Evolutionary conservation across 2,113 vertebrate species (phyloP), one percentile per base, ranked within the genome.

Genomic region (Otus sunia): DNA sequence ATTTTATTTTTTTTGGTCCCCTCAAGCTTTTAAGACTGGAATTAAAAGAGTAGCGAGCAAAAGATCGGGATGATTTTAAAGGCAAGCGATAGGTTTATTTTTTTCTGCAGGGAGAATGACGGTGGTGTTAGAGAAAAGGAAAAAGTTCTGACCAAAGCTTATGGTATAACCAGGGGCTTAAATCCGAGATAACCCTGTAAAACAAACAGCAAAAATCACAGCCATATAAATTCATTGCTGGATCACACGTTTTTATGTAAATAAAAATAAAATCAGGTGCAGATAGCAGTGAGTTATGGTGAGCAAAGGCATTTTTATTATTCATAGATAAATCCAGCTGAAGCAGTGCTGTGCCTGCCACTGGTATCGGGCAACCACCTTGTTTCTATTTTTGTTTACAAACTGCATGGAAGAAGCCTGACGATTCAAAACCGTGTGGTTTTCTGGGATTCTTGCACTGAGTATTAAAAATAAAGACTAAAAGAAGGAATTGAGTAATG

Each of bases 381-480:
- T 10, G 17, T 9, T 45, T 8, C 91, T 3, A 2, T 0, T 56
- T 21, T 12, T 8, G 29, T 39, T 52, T 2, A 22, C 16, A 27
- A 19, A 12, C 20, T 0, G 12, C 53, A 0, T 1, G 2, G 47
- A 67, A 30, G 45, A 8, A 60, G 39, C 26, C 56, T 30, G 52
- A 6, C 22, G 5, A 5, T 5, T 23, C 39, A 4, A 32, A 64
- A 2, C 14, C 56, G 1, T 22, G 34, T 17, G 55, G 4, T n/a
- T 75, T 72, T 4, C 64, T 0, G 1, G 0, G 25, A 3, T 1
- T 47, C 64, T 8, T 5, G 43, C 53, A 5, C 86, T 0, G 12
- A 5, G 19, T 0, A 1, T 7, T 20, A 10, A 36, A 81, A 60
- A 39, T 1, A 12, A 18, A 13, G 3, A 41, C n/a, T 18, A 36